Conservation (phyloP, 30 jellyfish, hydroid and myxozoan species). For the Mastigias papua region DNA sequence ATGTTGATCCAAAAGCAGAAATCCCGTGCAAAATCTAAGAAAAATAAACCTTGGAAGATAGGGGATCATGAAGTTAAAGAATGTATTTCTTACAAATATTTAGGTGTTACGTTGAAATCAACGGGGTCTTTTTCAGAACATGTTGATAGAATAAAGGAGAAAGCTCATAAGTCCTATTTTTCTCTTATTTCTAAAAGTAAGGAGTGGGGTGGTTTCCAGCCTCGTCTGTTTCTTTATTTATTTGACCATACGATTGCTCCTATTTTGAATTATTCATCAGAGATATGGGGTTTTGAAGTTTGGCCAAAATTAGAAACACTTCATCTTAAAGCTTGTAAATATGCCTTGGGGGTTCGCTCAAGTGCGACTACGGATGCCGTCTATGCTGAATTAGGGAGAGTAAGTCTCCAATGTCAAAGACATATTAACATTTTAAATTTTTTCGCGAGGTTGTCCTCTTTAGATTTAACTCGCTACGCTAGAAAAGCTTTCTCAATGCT, state of each 20-base stretch:
- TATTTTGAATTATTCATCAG: slow-evolving; percentile 38
- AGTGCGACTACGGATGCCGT: slow-evolving; percentile 50
- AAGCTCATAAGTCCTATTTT: slow-evolving; percentile 49
- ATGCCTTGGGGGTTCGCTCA: slow-evolving; percentile 47
- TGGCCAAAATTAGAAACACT: slow-evolving; percentile 48
- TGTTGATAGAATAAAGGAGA: slow-evolving; percentile 30
- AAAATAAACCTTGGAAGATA: slow-evolving; percentile 18
- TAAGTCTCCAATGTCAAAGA: slow-evolving; percentile 41
- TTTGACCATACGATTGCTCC: slow-evolving; percentile 45
- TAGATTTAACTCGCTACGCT: slow-evolving; percentile 39
- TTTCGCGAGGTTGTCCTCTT: slow-evolving; percentile 19
- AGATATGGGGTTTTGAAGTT: slow-evolving; percentile 40
- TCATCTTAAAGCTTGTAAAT: slow-evolving; percentile 45
- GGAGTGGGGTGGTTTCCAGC: slow-evolving; percentile 54
- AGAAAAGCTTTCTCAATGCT: slow-evolving; percentile 39
- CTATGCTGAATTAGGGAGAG: slow-evolving; percentile 33
- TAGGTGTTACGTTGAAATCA: slow-evolving; percentile 16
- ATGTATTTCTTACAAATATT: slow-evolving; percentile 7
- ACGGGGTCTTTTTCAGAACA: slow-evolving; percentile 23
- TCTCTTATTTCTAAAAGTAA: slow-evolving; percentile 37
- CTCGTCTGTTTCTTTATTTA: slow-evolving; percentile 43
- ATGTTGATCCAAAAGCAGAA: slow-evolving; percentile 16
- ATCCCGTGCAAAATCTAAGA: slow-evolving; percentile 15
- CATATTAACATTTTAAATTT: slow-evolving; percentile 11
- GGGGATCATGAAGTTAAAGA: slow-evolving; percentile 12